Percentiles rank a stretch among this genome's conserved stretches.
Evolutionary conservation across 2,113 vertebrate genomes (phyloP).

Genomic region (Accipiter cooperii): DNA sequence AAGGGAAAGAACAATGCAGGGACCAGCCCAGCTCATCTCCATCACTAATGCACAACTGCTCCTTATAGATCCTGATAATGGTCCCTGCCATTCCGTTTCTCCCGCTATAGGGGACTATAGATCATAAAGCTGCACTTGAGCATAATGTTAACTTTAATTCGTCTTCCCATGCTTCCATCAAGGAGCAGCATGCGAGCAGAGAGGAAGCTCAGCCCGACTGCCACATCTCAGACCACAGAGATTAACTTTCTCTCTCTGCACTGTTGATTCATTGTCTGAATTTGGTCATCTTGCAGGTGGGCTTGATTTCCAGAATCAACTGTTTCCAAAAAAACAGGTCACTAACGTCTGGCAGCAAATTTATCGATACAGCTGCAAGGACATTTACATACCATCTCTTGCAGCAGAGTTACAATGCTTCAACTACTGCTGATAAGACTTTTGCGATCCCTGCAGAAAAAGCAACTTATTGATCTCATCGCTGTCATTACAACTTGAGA

Average conservation of each 20-base stretch:
- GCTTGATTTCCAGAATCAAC: not conserved
- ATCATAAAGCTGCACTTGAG: not conserved
- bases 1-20: not conserved
- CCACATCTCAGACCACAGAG: accelerated
- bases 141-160: accelerated
- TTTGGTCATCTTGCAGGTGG: not conserved
- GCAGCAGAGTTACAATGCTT: not conserved
- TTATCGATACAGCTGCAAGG: not conserved
- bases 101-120: not conserved
- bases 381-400: not conserved
- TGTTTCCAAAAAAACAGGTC: not conserved
- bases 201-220: not conserved
- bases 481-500: not conserved
- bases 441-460: not conserved
- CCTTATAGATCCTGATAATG: not conserved
- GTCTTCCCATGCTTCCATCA: not conserved
- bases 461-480: not conserved
- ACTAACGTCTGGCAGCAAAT: not conserved
- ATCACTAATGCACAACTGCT: not conserved
- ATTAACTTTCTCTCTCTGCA: not conserved
- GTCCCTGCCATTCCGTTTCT: not conserved
- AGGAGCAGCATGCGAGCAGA: not conserved
- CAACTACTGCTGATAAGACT: not conserved
- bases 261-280: not conserved
- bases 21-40: not conserved